phyloP scores from a whole-genome alignment of 2,888 invertebrate genomes.

The Cepaea hortensis region DNA sequence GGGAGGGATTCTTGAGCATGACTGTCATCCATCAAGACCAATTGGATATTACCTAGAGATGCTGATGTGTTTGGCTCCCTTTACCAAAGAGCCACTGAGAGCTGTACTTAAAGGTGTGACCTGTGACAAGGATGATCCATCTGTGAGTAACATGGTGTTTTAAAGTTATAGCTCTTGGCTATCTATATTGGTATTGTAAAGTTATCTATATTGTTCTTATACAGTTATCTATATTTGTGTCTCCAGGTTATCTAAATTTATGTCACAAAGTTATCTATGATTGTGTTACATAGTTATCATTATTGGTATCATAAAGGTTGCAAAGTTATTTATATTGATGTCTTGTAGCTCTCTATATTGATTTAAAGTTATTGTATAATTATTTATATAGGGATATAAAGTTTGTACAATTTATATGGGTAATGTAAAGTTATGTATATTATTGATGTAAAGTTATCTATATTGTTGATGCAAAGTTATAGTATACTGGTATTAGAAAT shows the following conservation, averaged over 20 bases:
- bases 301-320: too few relatives aligned
- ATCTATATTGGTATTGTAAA: neutral
- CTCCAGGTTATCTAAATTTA: too few relatives aligned
- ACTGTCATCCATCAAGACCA: conserved; percentile 88
- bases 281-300: too few relatives aligned
- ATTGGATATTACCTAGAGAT: conserved; percentile 93
- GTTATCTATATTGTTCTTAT: neutral
- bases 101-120: conserved; percentile 92
- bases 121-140: conserved; percentile 81
- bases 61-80: conserved; percentile 91
- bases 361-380: too few relatives aligned
- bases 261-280: too few relatives aligned
- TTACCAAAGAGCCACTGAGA: conserved; percentile 92
- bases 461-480: too few relatives aligned
- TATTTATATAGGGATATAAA: too few relatives aligned
- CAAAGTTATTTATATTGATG: too few relatives aligned
- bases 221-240: too few relatives aligned
- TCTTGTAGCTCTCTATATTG: too few relatives aligned
- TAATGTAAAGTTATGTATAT: neutral
- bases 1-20: conserved; percentile 93
- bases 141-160: conserved; percentile 68
- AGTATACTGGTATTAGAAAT: too few relatives aligned
- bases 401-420: too few relatives aligned
- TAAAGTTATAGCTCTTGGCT: neutral
- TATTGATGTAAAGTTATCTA: neutral